Conservation (phyloP, 2,797 vertebrate species). For the Sebastes goodei region DNA sequence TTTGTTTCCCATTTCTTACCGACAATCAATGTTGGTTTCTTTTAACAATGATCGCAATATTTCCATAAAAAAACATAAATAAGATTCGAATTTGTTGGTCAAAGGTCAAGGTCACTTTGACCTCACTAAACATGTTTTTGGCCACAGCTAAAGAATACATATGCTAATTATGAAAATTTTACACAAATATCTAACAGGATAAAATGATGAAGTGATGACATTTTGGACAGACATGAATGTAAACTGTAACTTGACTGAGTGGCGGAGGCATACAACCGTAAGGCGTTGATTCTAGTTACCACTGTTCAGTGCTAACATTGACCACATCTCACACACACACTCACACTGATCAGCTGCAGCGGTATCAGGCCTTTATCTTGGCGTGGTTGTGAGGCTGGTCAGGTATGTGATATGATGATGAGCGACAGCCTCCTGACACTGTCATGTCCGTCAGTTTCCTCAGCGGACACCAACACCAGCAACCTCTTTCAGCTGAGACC, state of each 20-base stretch:
- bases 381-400: slow-evolving; percentile 3
- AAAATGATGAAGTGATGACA: background rate
- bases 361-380: background rate
- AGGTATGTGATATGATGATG: slow-evolving; percentile 49
- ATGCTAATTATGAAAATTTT: background rate
- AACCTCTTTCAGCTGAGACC: slow-evolving; percentile 67
- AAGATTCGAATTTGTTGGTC: background rate
- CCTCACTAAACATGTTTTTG: background rate
- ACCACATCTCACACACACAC: background rate
- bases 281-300: background rate
- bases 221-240: background rate
- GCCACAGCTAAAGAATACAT: background rate
- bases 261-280: no score
- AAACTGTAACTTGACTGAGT: background rate
- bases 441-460: slow-evolving; percentile 54
- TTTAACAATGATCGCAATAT: no score
- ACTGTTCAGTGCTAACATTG: background rate
- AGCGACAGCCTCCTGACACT: slow-evolving; percentile 57
- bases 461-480: slow-evolving; percentile 57
- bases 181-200: background rate
- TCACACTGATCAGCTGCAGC: background rate
- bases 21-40: no score
- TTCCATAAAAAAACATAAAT: no score
- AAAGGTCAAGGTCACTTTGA: background rate
- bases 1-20: no score